Conservation (phyloP, 2,113 vertebrate genomes). For the Strix aluco region DNA sequence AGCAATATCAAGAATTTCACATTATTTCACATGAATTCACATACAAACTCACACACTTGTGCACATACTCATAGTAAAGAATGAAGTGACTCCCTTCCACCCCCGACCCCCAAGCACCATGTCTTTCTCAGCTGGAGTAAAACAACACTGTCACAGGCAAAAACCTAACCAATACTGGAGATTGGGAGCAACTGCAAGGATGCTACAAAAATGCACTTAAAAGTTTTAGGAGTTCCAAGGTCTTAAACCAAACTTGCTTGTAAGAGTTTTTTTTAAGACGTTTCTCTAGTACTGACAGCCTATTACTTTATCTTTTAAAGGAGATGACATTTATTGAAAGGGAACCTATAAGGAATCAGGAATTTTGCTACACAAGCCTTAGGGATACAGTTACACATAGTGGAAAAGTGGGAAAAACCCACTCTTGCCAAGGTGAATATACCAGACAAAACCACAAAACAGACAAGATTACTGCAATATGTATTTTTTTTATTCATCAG, state of each 20-base stretch:
- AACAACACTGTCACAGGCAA: neutral
- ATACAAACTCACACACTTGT: neutral
- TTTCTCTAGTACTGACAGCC: neutral
- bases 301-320: neutral
- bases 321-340: neutral
- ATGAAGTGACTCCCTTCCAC: neutral
- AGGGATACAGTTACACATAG: neutral
- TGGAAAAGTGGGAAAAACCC: neutral
- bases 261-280: neutral
- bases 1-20: neutral
- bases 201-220: neutral
- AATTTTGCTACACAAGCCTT: neutral
- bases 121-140: neutral
- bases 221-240: neutral
- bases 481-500: neutral
- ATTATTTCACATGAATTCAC: neutral
- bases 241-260: neutral
- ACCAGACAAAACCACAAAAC: neutral
- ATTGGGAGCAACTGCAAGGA: neutral
- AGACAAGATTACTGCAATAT: neutral
- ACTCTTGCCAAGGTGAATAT: neutral
- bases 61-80: neutral
- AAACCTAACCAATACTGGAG: neutral
- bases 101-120: neutral
- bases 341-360: neutral